phyloP scores from a whole-genome alignment of 2,797 vertebrate species.

The Zenarchopterus dispar region DNA sequence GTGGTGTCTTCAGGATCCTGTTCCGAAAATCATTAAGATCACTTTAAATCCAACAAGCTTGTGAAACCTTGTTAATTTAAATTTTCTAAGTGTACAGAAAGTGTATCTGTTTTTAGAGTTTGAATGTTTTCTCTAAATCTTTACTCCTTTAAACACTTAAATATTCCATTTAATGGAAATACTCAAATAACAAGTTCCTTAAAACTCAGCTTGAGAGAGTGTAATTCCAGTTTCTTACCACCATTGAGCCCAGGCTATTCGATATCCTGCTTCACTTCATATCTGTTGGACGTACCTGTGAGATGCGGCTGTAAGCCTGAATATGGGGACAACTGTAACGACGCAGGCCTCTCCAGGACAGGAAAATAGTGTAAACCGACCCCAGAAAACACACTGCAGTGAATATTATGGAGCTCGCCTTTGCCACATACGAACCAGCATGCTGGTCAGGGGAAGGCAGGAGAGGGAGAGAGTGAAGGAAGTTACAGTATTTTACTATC shows the following conservation, averaged over 20 bases:
- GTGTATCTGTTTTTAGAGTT: too few species aligned
- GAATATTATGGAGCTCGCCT: constrained; percentile 69
- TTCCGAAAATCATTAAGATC: background rate
- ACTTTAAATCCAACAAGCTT: background rate
- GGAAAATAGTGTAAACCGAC: constrained; percentile 73
- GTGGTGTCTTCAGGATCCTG: constrained; percentile 69
- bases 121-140: too few species aligned
- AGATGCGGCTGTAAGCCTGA: constrained; percentile 67
- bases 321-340: constrained; percentile 63
- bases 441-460: constrained; percentile 43
- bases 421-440: constrained; percentile 69
- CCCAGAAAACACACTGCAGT: constrained; percentile 67
- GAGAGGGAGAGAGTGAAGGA: background rate
- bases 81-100: too few species aligned
- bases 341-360: constrained; percentile 79
- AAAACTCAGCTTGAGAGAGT: too few species aligned
- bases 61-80: background rate
- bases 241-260: too few species aligned
- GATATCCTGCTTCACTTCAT: too few species aligned
- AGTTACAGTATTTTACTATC: background rate
- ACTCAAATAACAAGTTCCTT: too few species aligned
- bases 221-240: too few species aligned
- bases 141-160: too few species aligned
- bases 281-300: constrained; percentile 54
- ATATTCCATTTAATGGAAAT: too few species aligned